Evolutionary conservation across 2,113 vertebrate species (phyloP).

Genomic region (Sebastes fasciatus): DNA sequence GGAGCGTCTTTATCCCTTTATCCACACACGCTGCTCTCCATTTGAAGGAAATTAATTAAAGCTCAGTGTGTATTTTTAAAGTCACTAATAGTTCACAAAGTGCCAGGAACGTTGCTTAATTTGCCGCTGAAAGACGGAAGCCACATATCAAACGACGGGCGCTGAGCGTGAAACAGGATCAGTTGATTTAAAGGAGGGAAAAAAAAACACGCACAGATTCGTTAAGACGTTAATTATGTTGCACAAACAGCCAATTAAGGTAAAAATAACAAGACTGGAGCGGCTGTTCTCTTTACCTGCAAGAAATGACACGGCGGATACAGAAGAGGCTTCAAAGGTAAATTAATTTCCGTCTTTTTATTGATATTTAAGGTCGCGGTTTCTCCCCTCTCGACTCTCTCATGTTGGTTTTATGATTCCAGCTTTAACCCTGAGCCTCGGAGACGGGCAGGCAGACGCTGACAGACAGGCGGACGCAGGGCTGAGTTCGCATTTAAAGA

Average conservation of each 20-base stretch:
- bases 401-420: background rate
- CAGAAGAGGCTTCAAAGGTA: background rate
- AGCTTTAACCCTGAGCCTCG: background rate
- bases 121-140: constrained; percentile 46
- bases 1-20: constrained; percentile 47
- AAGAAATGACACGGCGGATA: background rate
- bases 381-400: background rate
- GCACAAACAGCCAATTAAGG: constrained; percentile 61
- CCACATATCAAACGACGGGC: constrained; percentile 18
- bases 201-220: constrained; percentile 30
- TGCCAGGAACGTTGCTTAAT: constrained; percentile 57
- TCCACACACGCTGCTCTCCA: background rate
- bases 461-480: constrained; percentile 28
- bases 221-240: constrained; percentile 63
- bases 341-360: rapidly evolving
- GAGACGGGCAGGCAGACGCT: background rate
- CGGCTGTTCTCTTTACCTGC: constrained; percentile 15
- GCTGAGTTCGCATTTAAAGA: constrained; percentile 58
- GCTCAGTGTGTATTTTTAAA: constrained; percentile 63
- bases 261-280: constrained; percentile 27
- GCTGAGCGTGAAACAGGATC: constrained; percentile 70
- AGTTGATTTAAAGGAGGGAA: constrained; percentile 26
- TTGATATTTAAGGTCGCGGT: background rate
- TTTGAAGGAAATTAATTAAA: constrained; percentile 66
- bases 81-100: constrained; percentile 65